Evolutionary conservation across 2,888 invertebrate species (phyloP).

Genomic region (Agriopis marginaria): DNA sequence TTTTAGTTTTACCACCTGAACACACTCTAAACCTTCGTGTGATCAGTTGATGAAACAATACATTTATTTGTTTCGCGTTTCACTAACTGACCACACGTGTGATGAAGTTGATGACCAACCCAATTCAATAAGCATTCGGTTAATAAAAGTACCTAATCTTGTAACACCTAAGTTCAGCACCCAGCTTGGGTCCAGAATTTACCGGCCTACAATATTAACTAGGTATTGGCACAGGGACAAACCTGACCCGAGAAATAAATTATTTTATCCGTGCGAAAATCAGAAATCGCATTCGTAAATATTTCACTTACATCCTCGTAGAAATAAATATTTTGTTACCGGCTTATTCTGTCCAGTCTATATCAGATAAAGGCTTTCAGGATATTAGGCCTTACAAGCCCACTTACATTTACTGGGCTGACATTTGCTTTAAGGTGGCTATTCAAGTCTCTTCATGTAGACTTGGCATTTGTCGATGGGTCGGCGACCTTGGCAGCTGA

Average conservation of each 20-base stretch:
- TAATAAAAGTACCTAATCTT: not conserved
- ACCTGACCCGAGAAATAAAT: conserved; percentile 1
- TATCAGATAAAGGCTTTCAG: conserved; percentile 20
- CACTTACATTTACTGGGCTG: conserved; percentile 7
- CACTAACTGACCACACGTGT: too few species aligned
- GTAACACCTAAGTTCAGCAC: not conserved
- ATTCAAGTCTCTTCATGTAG: not conserved
- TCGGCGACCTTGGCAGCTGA: not conserved
- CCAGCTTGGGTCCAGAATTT: not conserved
- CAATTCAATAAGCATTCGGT: not conserved
- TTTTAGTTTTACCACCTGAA: too few species aligned
- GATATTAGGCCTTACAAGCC: conserved; percentile 13
- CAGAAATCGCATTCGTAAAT: conserved; percentile 10
- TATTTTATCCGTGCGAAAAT: conserved; percentile 4
- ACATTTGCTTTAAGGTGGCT: conserved; percentile 7
- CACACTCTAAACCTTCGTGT: too few species aligned
- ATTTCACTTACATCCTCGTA: not conserved
- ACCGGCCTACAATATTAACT: not conserved
- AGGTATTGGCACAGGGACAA: conserved; percentile 4
- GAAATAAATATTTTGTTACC: conserved; percentile 15
- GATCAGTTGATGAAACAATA: too few species aligned
- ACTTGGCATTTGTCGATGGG: conserved; percentile 1
- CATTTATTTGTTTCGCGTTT: too few species aligned
- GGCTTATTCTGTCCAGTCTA: conserved; percentile 2
- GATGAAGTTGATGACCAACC: too few species aligned